Evolutionary conservation across 2,888 invertebrate species (phyloP).

Genomic region (Dastarcus helophoroides): DNA sequence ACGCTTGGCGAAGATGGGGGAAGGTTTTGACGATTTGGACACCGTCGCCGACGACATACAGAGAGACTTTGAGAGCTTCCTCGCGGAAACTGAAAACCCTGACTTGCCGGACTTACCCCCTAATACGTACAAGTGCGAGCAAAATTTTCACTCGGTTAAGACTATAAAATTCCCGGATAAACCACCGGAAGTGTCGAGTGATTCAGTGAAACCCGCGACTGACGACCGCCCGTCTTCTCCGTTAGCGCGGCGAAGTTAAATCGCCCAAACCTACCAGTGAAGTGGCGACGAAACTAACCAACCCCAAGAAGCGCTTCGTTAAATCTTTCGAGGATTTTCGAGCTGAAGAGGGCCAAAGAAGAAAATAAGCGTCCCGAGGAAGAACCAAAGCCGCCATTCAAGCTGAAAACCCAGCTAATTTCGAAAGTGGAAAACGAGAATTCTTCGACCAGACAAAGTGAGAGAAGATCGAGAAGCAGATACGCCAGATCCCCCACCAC

Average conservation of each 20-base stretch:
- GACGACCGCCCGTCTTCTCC: too few species aligned
- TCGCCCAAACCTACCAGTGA: too few species aligned
- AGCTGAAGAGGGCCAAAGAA: constrained; percentile 1
- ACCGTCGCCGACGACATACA: constrained; percentile 25
- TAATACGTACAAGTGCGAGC: constrained; percentile 26
- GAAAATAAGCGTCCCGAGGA: neutral
- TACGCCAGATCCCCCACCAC: neutral
- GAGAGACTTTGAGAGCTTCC: constrained; percentile 48
- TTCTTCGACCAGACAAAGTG: neutral
- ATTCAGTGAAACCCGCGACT: too few species aligned
- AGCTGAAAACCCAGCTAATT: constrained; percentile 28
- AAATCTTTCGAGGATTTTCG: constrained; percentile 33
- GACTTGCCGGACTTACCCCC: constrained; percentile 42
- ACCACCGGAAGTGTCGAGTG: neutral
- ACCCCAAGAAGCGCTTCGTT: constrained; percentile 35
- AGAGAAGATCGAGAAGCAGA: neutral
- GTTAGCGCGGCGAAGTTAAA: too few species aligned
- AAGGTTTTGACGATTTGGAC: constrained; percentile 16
- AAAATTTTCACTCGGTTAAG: constrained; percentile 33
- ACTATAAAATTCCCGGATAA: constrained; percentile 35
- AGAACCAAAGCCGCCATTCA: constrained; percentile 15
- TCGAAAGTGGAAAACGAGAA: constrained; percentile 19
- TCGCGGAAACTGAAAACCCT: constrained; percentile 47
- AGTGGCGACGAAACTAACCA: constrained; percentile 27
- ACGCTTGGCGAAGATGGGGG: constrained; percentile 11